phyloP scores from a whole-genome alignment of 2,113 vertebrate genomes.

The Pollimyrus isidori region DNA sequence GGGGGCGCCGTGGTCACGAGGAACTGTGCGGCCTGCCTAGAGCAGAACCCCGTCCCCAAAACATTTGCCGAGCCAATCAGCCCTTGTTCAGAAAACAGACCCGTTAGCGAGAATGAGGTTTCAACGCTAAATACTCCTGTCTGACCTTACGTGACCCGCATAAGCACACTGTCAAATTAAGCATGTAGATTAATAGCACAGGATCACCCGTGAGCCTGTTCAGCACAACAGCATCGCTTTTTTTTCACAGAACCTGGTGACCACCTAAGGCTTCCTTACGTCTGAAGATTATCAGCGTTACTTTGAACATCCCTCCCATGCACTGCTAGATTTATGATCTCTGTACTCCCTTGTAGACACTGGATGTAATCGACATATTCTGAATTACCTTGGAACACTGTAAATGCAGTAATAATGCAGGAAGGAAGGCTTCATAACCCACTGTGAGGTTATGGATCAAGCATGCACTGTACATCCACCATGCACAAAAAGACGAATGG shows the following conservation, averaged over 20 bases:
- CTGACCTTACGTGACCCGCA: not conserved
- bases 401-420: not conserved
- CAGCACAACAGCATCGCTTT: not conserved
- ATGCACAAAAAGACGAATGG: not conserved
- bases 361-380: not conserved
- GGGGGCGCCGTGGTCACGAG: not conserved
- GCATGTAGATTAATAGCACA: not conserved
- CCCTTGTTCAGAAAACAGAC: not conserved
- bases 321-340: not conserved
- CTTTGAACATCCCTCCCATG: not conserved
- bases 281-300: not conserved
- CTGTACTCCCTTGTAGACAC: not conserved
- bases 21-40: not conserved
- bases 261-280: not conserved
- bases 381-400: not conserved
- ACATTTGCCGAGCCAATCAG: not conserved
- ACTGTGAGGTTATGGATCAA: not conserved
- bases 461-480: not conserved
- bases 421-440: not conserved
- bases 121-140: not conserved
- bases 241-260: not conserved
- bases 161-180: not conserved
- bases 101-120: not conserved
- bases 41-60: not conserved
- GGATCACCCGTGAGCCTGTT: not conserved